Evolutionary conservation across 2,888 invertebrate species (phyloP), one percentile per base, ranked within the genome.

Genomic region (Seladonia tumulorum): DNA sequence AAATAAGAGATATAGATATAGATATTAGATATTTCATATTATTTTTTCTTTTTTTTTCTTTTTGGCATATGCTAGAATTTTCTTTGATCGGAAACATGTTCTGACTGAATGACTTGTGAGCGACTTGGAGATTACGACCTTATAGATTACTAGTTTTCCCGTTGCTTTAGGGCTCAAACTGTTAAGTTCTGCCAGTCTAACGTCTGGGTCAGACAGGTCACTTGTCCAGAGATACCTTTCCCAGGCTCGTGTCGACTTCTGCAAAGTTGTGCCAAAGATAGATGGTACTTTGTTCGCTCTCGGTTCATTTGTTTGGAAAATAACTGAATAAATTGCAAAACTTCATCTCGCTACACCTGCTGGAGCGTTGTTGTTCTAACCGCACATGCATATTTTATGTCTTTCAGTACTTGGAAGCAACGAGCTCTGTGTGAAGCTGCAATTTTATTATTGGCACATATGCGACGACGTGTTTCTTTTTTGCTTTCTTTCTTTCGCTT

Each of bases 171-270:
- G 60, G 60, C 60, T 25, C 25, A 4, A 60, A 60, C 60, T 60
- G 60, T 60, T 60, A 12, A 60, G 60, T 12, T 60, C 60, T 60
- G 60, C 4, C 60, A 60, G 60, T 25, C 60, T 25, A n/a, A 60
- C n/a, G 25, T n/a, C 60, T 60, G 60, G 60, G 60, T 60, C 60
- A 60, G 12, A 12, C 60, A 14, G 60, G 60, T 60, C 60, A 60
- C 60, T 60, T 25, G 60, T 14, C 60, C 60, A 60, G 60, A 25
- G 60, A 60, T 25, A 25, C 60, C 60, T 60, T 60, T 60, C 60
- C 60, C 60, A 60, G 60, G 60, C 60, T 60, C 25, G 60, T 25
- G n/a, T 60, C 60, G 60, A 60, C 60, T 25, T 60, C 25, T 60
- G 4, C 53, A 53, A 53, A 22, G 22, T 53, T 22, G 18, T 2